Conservation (phyloP, 1,140 invertebrate species). For the Drusus annulatus region DNA sequence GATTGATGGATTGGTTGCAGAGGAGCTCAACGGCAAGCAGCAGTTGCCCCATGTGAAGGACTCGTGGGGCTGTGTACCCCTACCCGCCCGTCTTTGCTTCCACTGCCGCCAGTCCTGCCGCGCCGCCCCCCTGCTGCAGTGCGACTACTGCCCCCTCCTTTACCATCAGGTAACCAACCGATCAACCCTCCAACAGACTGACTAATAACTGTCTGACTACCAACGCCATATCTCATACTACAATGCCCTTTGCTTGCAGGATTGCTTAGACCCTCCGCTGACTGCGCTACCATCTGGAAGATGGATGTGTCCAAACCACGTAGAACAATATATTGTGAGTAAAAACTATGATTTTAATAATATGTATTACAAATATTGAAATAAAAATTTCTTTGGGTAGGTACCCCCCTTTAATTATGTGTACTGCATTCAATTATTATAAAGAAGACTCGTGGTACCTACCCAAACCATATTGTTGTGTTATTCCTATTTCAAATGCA, state of each 20-base stretch:
- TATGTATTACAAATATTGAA: no score
- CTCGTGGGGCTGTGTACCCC: conserved; percentile 82
- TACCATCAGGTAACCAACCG: conserved; percentile 80
- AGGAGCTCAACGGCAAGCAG: conserved; percentile 52
- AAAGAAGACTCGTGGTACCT: no score
- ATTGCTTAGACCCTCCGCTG: conserved; percentile 94
- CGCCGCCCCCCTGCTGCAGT: conserved; percentile 86
- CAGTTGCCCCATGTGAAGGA: conserved; percentile 78
- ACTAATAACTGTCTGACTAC: no score
- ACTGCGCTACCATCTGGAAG: conserved; percentile 87
- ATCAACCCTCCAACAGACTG: no score
- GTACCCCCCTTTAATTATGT: no score
- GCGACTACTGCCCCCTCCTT: conserved; percentile 93
- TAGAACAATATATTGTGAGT: conserved; percentile 88
- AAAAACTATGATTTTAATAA: not conserved
- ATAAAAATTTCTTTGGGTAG: no score
- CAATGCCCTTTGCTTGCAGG: conserved; percentile 65
- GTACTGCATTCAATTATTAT: no score
- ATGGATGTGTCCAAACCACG: conserved; percentile 98
- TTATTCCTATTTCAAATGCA: no score
- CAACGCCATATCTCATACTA: no score
- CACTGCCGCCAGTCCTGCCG: conserved; percentile 88
- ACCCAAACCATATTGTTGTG: no score
- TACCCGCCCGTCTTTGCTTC: conserved; percentile 88
- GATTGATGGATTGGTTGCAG: not conserved